Conservation (phyloP, 2,113 vertebrate genomes). For the Nannobrachium achirus region DNA sequence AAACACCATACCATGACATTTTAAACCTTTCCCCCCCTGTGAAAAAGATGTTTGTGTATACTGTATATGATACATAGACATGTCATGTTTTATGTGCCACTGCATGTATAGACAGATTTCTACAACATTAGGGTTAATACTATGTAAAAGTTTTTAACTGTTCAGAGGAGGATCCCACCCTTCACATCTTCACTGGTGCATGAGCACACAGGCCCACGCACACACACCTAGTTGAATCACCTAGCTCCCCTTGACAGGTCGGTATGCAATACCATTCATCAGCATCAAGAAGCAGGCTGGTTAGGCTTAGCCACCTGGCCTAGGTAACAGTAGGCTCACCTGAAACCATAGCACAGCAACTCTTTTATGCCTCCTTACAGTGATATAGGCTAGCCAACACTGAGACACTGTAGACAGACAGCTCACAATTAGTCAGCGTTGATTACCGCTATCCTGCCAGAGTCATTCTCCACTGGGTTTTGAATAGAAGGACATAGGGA, state of each 20-base stretch:
- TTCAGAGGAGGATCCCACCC: no score
- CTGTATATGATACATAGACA: not conserved
- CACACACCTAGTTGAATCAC: slow-evolving; percentile 46
- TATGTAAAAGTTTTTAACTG: no score
- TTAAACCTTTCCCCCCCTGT: no score
- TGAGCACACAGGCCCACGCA: not conserved
- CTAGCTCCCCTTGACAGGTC: slow-evolving; percentile 33
- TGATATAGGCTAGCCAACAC: slow-evolving; percentile 18
- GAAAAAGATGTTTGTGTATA: no score
- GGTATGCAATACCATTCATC: slow-evolving; percentile 53
- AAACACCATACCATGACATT: no score
- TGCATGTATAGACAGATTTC: not conserved
- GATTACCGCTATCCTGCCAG: slow-evolving; percentile 19
- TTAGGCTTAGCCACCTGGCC: slow-evolving; percentile 60
- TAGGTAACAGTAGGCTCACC: slow-evolving; percentile 50
- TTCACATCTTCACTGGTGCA: no score
- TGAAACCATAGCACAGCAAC: slow-evolving; percentile 54
- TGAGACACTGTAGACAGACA: slow-evolving; percentile 46
- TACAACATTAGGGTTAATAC: no score
- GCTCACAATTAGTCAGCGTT: slow-evolving; percentile 47
- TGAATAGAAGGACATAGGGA: slow-evolving; percentile 18
- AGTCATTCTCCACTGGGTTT: not conserved
- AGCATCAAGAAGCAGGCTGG: not conserved
- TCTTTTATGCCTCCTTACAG: slow-evolving; percentile 47
- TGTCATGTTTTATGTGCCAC: not conserved